Base-by-base conservation (phyloP, 2,797 vertebrate species). In the Danio jaintianensis region DNA sequence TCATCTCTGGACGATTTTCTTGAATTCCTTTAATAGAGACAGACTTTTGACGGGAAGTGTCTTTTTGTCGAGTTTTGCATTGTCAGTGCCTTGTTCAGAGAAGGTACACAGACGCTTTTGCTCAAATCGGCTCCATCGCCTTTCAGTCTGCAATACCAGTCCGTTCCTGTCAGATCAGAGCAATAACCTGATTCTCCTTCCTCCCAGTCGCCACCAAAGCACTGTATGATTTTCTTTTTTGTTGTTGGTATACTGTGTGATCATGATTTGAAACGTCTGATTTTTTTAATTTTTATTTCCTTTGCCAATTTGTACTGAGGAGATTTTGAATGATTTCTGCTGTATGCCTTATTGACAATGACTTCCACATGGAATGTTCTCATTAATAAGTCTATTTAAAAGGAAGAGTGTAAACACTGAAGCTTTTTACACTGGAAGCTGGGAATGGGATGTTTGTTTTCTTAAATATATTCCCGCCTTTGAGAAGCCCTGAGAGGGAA, bases 1-100 rank as follows among this genome's bases (percentile, higher is more conserved):
- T 89, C 86, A 89, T 59, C 50, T 43, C 52, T 62, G 64, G 16
- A 3, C 45, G 79, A 81, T 77, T 40, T 72, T 62, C 82, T 66
- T 58, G 55, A 61, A 55, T 18, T 79, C 47, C 55, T 61, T 61
- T n/a, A 59, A 75, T 48, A 68, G 64, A 70, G 75, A 53, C 18
- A 4, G 40, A 74, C 16, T 68, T 70, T 18, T 16, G 7, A 63
- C 58, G 55, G 82, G 47, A 83, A 64, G 20, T 62, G 62, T 69
- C 53, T 61, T n/a, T 79, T 79, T 42, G 20, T 64, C 20, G 42
- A 42, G 36, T 78, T 61, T 71, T 78, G 73, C 63, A 77, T 81
- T 76, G 81, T 83, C 84, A 86, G 88, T 88, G 86, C 88, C 87
- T 88, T 88, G 80, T 69, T 83, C 78, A 81, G 62, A 85, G 78